Evolutionary conservation across 1,140 invertebrate genomes (phyloP).

Genomic region (Heliconius congener): DNA sequence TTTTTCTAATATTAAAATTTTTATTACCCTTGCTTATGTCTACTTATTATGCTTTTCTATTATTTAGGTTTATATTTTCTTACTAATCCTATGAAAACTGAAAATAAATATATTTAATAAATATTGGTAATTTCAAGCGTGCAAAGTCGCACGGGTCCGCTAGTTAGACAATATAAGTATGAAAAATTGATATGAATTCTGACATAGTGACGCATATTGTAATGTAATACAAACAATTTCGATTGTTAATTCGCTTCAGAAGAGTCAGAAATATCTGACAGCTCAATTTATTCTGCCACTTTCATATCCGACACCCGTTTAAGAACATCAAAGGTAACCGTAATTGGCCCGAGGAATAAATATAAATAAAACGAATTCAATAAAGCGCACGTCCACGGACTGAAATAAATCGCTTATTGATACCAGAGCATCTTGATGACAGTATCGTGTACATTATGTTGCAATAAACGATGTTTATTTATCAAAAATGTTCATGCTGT

Average conservation of each 20-base stretch:
- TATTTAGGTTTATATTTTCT: no score
- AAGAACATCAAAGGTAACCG: conserved; percentile 68
- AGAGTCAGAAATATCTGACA: conserved; percentile 47
- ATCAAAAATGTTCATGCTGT: background rate
- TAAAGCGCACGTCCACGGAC: conserved; percentile 37
- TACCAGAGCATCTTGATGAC: conserved; percentile 21
- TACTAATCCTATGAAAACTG: no score
- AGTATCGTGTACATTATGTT: conserved; percentile 20
- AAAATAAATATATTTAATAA: no score
- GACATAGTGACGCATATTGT: background rate
- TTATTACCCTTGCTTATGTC: no score
- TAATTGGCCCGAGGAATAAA: conserved; percentile 59
- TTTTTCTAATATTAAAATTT: no score
- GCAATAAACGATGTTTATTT: background rate
- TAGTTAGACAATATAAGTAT: background rate
- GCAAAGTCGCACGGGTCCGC: no score
- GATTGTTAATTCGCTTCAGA: conserved; percentile 46
- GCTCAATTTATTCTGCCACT: conserved; percentile 65
- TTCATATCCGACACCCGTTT: conserved; percentile 62
- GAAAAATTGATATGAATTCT: background rate
- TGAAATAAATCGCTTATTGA: conserved; percentile 42
- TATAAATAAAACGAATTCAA: conserved; percentile 52
- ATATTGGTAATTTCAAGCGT: no score
- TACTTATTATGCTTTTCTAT: no score
- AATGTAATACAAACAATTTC: background rate